These are phyloP conservation scores for Heliconius nattereri DNA, from an alignment of 1,140 invertebrate species.

Conservation along the genomic window DNA sequence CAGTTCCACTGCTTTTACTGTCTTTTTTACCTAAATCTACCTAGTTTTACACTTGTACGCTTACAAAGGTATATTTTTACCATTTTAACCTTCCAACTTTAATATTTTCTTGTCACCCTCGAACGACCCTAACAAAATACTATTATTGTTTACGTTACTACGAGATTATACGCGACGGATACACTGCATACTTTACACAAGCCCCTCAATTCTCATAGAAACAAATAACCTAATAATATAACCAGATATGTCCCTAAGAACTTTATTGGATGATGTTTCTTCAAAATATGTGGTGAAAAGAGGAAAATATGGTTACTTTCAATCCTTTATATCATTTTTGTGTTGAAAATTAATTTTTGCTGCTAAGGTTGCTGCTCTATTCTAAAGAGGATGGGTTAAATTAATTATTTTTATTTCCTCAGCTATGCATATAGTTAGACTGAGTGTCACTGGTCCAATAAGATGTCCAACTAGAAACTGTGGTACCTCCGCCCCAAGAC, in stretches of 20 bases:
- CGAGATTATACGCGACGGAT: constrained; percentile 48
- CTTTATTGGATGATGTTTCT: constrained; percentile 22
- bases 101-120: constrained; percentile 29
- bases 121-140: constrained; percentile 37
- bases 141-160: constrained; percentile 62
- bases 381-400: too few relatives aligned
- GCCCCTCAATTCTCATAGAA: constrained; percentile 17
- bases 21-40: too few relatives aligned
- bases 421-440: too few relatives aligned
- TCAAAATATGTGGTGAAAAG: constrained; percentile 19
- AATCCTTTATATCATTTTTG: neutral
- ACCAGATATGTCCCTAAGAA: constrained; percentile 17
- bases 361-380: too few relatives aligned
- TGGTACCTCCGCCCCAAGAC: too few relatives aligned
- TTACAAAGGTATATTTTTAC: too few relatives aligned
- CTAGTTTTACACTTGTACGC: too few relatives aligned
- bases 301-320: neutral
- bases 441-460: too few relatives aligned
- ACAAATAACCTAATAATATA: constrained; percentile 38
- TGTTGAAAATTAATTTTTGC: neutral
- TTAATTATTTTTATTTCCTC: too few relatives aligned
- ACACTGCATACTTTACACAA: constrained; percentile 33
- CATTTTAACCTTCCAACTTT: neutral
- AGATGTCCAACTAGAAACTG: too few relatives aligned
- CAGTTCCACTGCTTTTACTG: too few relatives aligned